Evolutionary conservation across 2,797 vertebrate genomes (phyloP), one percentile per base, ranked within the genome.

Genomic region (Hephaestus fuliginosus): DNA sequence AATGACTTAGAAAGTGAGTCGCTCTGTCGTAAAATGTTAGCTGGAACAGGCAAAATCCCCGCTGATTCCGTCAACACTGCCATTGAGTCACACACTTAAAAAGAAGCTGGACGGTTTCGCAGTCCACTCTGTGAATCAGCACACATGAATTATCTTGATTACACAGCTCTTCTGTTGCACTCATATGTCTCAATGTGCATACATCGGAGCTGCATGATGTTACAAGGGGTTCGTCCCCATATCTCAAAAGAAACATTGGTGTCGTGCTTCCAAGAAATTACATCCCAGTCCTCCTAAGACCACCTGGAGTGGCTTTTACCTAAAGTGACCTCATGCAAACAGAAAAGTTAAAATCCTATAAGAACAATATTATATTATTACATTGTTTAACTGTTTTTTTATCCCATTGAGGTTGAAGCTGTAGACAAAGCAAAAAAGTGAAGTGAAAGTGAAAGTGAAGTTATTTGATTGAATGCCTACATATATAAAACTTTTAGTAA

Each of bases 61-160:
- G 1, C 68, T 20, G 20, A 57, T 17, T 41, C 14, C 15, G 55
- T 44, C 70, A 46, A 20, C 63, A 18, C 28, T 14, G 36, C 10
- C 3, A n/a, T 25, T 89, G 86, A 90, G 70, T 91, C 86, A 89
- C 48, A 71, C 0, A 36, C 80, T 81, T 61, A 28, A 78, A 51
- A 68, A n/a, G 62, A 84, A 81, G 43, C 39, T 33, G 39, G 46
- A 60, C 58, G 12, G 52, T 41, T 56, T 36, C 11, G 11, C 1
- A 14, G 4, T 49, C 8, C 9, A 41, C 33, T 61, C 11, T 9
- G 13, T 85, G 69, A 71, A 43, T 76, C 74, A 81, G 22, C 22
- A 9, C 3, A 11, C 10, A 4, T 44, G 9, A 25, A 22, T 7
- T 41, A 7, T 13, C 10, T 7, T 3, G 28, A 8, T 12, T 3